Conservation (phyloP, 2,797 vertebrate species). For the Helicolenus hilgendorfi region DNA sequence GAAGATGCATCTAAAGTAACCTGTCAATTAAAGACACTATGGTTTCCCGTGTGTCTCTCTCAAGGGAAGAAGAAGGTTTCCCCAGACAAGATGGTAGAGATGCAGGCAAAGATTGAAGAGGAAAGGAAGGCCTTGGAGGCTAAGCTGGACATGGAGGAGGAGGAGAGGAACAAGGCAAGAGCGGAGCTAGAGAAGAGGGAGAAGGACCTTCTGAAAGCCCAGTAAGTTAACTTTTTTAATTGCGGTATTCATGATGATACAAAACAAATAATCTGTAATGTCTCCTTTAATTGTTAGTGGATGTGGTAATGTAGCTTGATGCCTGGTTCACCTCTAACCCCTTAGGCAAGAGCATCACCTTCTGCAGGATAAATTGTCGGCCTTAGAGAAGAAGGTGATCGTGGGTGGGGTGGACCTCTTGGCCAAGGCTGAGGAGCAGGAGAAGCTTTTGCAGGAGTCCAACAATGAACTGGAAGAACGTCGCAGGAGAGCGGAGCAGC, state of each 20-base stretch:
- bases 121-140: conserved; percentile 98
- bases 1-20: neutral
- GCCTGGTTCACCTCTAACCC: neutral
- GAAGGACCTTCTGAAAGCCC: conserved; percentile 98
- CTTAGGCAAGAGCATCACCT: conserved; percentile 97
- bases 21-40: neutral
- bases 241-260: neutral
- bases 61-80: conserved; percentile 98
- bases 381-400: conserved; percentile 98
- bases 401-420: conserved; percentile 98
- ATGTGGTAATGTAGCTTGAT: neutral
- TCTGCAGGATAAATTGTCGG: conserved; percentile 95
- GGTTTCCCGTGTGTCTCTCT: conserved; percentile 26
- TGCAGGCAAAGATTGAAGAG: conserved; percentile 99
- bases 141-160: conserved; percentile 99
- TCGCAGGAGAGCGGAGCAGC: conserved; percentile 95
- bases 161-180: conserved; percentile 98
- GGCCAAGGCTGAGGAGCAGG: conserved; percentile 99
- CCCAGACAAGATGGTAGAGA: conserved; percentile 98
- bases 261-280: neutral
- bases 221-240: conserved; percentile 90
- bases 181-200: conserved; percentile 98
- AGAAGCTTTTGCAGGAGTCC: conserved; percentile 98
- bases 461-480: conserved; percentile 98
- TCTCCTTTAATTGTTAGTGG: neutral